Evolutionary conservation across 1,140 invertebrate species (phyloP).

Genomic region (Drosophila triauraria): DNA sequence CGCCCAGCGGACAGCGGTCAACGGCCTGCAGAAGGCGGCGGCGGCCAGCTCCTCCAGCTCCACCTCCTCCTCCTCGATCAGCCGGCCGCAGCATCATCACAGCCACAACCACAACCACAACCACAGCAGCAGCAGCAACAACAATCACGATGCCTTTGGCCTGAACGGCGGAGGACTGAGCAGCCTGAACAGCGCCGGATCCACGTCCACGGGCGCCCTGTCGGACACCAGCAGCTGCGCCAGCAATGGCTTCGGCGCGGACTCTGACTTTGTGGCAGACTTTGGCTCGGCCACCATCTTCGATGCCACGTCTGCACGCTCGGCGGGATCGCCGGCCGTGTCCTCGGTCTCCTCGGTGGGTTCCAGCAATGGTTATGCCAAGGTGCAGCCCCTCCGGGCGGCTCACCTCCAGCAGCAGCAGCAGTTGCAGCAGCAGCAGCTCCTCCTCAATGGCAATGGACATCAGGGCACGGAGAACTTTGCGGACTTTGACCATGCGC

Average conservation of each 20-base stretch:
- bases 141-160: constrained; percentile 64
- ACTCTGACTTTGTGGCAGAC: constrained; percentile 88
- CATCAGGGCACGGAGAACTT: constrained; percentile 85
- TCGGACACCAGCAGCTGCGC: constrained; percentile 81
- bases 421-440: constrained; percentile 53
- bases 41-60: constrained; percentile 13
- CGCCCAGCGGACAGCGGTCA: constrained; percentile 73
- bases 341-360: constrained; percentile 71
- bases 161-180: constrained; percentile 50
- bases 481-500: constrained; percentile 91
- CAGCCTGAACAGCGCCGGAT: constrained; percentile 81
- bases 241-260: constrained; percentile 85
- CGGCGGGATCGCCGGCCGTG: constrained; percentile 68
- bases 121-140: constrained; percentile 31
- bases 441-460: constrained; percentile 59
- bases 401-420: constrained; percentile 71
- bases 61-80: constrained; percentile 63
- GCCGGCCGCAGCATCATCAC: constrained; percentile 75
- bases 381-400: constrained; percentile 76
- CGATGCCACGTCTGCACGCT: constrained; percentile 81
- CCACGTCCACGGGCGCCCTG: constrained; percentile 78
- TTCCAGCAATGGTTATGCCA: constrained; percentile 80
- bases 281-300: constrained; percentile 88
- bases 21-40: constrained; percentile 64
- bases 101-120: constrained; percentile 12